Evolutionary conservation across 1,140 invertebrate genomes (phyloP).

Genomic region (Aphelenchoides besseyi): DNA sequence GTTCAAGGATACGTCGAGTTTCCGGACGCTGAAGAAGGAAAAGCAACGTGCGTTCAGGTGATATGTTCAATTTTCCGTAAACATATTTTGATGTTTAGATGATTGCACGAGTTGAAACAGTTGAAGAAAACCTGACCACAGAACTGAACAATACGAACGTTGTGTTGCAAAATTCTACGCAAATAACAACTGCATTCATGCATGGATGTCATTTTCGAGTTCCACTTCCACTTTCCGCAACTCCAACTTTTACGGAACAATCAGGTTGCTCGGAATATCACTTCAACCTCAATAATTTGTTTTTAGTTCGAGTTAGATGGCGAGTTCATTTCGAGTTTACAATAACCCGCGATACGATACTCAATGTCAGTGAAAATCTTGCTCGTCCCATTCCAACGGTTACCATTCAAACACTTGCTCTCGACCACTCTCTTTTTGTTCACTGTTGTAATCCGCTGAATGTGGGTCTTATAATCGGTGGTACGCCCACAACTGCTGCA

Average conservation of each 20-base stretch:
- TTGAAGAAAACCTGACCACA: constrained; percentile 43
- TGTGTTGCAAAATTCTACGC: constrained; percentile 25
- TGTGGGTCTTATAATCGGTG: constrained; percentile 24
- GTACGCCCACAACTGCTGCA: neutral
- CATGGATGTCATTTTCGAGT: constrained; percentile 52
- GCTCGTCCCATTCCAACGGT: constrained; percentile 29
- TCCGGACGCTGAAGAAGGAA: constrained; percentile 40
- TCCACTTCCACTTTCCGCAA: constrained; percentile 45
- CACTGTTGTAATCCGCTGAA: constrained; percentile 48
- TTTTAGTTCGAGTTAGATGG: constrained; percentile 60
- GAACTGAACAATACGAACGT: constrained; percentile 27
- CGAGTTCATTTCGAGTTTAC: constrained; percentile 60
- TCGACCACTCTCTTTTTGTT: constrained; percentile 45
- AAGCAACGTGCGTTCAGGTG: constrained; percentile 41
- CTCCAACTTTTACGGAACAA: constrained; percentile 56
- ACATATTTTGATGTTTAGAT: constrained; percentile 27
- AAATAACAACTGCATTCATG: constrained; percentile 44
- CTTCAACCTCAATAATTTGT: constrained; percentile 16
- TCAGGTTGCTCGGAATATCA: constrained; percentile 39
- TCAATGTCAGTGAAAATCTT: constrained; percentile 21
- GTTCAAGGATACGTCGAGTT: constrained; percentile 42
- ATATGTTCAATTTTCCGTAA: neutral
- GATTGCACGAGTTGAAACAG: constrained; percentile 42
- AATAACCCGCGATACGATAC: constrained; percentile 33
- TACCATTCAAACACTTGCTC: constrained; percentile 49